Percentiles rank a stretch among this genome's conserved stretches.
Evolutionary conservation across 1,140 invertebrate species (phyloP).

Genomic region (Ephestia elutella): DNA sequence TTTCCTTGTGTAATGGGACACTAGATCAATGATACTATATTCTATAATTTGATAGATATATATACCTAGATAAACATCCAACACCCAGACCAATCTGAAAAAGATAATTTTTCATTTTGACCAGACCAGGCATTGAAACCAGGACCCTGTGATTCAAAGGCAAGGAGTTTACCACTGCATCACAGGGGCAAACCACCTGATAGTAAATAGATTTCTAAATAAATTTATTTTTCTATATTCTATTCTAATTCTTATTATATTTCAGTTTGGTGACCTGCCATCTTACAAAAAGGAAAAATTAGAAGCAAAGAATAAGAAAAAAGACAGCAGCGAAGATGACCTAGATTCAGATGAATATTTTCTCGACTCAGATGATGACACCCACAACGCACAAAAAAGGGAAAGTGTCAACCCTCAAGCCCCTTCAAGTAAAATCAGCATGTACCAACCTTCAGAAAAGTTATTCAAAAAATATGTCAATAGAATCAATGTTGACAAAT

Average conservation of each 20-base stretch:
- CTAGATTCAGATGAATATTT: slow-evolving; percentile 61
- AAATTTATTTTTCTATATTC: no score
- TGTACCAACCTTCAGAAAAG: slow-evolving; percentile 88
- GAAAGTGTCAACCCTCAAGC: slow-evolving; percentile 73
- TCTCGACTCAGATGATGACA: slow-evolving; percentile 62
- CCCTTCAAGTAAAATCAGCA: slow-evolving; percentile 78
- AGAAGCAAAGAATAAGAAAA: slow-evolving; percentile 26
- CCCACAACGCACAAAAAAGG: slow-evolving; percentile 34
- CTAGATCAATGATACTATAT: no score
- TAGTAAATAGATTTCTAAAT: no score
- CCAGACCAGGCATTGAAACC: no score
- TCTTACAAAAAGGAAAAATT: slow-evolving; percentile 22
- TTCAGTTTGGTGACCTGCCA: slow-evolving; percentile 42
- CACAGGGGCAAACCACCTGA: no score
- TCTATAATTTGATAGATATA: no score
- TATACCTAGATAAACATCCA: no score
- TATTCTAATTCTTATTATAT: slow-evolving; percentile 3
- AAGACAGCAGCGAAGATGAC: slow-evolving; percentile 52
- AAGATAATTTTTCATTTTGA: no score
- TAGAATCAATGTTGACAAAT: slow-evolving; percentile 91
- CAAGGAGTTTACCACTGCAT: no score
- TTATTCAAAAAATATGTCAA: slow-evolving; percentile 84
- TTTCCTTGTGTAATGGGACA: no score
- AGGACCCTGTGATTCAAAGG: no score
- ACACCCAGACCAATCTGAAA: no score